Evolutionary conservation across 2,797 vertebrate species (phyloP).

Genomic region (Coreius guichenoti): DNA sequence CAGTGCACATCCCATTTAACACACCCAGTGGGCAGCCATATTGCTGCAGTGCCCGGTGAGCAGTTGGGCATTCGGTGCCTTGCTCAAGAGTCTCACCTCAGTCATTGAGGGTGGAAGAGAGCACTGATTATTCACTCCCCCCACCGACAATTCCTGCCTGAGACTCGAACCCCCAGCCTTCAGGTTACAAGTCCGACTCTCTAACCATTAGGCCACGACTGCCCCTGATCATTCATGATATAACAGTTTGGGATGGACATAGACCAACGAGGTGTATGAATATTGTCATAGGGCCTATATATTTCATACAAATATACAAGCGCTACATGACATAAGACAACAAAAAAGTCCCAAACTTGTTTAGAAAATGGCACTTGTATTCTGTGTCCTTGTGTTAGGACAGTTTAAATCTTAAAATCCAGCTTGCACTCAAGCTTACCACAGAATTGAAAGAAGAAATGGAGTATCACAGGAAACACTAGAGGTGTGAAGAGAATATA

Average conservation of each 20-base stretch:
- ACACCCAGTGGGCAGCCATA: no score
- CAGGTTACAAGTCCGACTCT: no score
- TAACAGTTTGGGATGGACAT: background rate
- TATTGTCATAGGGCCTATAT: background rate
- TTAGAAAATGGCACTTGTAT: constrained; percentile 36
- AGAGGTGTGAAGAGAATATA: constrained; percentile 48
- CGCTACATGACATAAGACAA: background rate
- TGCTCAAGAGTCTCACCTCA: no score
- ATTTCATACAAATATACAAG: background rate
- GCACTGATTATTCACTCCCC: no score
- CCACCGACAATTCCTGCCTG: no score
- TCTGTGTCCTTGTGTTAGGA: constrained; percentile 63
- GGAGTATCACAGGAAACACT: background rate
- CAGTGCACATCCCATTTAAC: no score
- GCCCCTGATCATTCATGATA: background rate
- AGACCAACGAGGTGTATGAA: background rate
- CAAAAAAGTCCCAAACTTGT: background rate
- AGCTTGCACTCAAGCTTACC: constrained; percentile 70
- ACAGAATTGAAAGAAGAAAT: constrained; percentile 42
- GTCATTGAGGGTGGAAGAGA: no score
- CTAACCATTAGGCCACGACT: no score
- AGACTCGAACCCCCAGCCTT: no score
- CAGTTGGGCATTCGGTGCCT: no score
- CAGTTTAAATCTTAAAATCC: constrained; percentile 73
- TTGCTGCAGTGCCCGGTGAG: no score